A percentile compares a stretch with the other conserved stretches of the same genome.
Conservation (phyloP, 2,888 invertebrate genomes). For the Trileptium ribeirensis region DNA sequence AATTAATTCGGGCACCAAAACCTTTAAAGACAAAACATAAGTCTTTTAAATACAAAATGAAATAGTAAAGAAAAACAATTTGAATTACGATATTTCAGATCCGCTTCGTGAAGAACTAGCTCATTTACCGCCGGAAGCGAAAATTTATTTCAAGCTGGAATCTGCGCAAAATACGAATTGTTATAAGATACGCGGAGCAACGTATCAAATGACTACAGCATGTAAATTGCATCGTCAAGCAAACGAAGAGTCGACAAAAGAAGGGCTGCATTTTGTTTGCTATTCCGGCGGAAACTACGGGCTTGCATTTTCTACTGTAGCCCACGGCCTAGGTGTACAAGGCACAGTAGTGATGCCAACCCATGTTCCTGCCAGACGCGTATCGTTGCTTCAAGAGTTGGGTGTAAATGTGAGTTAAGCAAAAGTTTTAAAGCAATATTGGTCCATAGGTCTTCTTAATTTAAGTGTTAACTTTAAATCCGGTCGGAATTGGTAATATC, state of each 20-base stretch:
- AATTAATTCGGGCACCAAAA: too few species aligned
- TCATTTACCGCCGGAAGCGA: neutral
- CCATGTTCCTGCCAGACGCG: slow-evolving; percentile 46
- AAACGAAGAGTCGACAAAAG: slow-evolving; percentile 20
- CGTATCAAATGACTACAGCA: slow-evolving; percentile 46
- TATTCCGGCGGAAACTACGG: slow-evolving; percentile 53
- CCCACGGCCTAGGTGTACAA: slow-evolving; percentile 36
- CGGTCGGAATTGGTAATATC: too few species aligned
- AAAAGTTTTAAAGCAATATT: too few species aligned
- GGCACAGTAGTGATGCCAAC: slow-evolving; percentile 49
- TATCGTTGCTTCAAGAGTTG: slow-evolving; percentile 44
- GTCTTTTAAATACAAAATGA: too few species aligned
- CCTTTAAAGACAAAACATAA: too few species aligned
- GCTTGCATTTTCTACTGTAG: slow-evolving; percentile 49
- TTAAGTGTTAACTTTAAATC: too few species aligned
- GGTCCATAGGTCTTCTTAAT: too few species aligned
- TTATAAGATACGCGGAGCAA: slow-evolving; percentile 51
- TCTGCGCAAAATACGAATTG: slow-evolving; percentile 40
- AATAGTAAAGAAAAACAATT: too few species aligned
- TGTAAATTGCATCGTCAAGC: slow-evolving; percentile 45
- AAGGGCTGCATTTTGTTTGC: slow-evolving; percentile 39
- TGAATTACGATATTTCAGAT: neutral
- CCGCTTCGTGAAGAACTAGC: neutral
- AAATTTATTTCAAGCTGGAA: slow-evolving; percentile 13
- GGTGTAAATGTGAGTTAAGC: slow-evolving; percentile 40